Percentiles rank a stretch among this genome's conserved stretches.
Evolutionary conservation across 2,113 vertebrate genomes (phyloP).

Genomic region (Anhinga anhinga): DNA sequence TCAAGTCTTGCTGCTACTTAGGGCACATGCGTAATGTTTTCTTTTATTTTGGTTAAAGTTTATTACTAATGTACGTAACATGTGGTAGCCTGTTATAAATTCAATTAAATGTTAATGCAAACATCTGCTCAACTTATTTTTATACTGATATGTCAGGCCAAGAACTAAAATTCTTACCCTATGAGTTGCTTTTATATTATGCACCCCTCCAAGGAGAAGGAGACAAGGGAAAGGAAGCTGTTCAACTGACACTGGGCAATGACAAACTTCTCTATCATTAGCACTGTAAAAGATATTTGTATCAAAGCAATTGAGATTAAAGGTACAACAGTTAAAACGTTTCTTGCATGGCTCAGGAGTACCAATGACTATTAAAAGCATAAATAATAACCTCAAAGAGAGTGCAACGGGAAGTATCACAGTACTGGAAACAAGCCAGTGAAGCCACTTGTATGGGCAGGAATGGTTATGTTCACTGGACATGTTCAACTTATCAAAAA

Average conservation of each 20-base stretch:
- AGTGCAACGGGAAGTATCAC: background rate
- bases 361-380: background rate
- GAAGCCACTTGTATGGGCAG: background rate
- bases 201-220: background rate
- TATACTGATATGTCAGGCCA: background rate
- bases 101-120: conserved; percentile 60
- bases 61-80: conserved; percentile 56
- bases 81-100: conserved; percentile 18
- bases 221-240: background rate
- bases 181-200: background rate
- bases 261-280: background rate
- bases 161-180: background rate
- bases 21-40: background rate
- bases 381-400: background rate
- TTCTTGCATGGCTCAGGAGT: background rate
- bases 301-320: conserved; percentile 5
- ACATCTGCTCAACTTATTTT: conserved; percentile 30
- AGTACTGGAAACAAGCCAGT: background rate
- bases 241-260: background rate
- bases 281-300: background rate
- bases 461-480: background rate
- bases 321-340: background rate
- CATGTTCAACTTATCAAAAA: background rate
- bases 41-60: conserved; percentile 48
- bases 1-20: background rate